Conservation (phyloP, 2,888 invertebrate species). For the Synanthedon myopaeformis region DNA sequence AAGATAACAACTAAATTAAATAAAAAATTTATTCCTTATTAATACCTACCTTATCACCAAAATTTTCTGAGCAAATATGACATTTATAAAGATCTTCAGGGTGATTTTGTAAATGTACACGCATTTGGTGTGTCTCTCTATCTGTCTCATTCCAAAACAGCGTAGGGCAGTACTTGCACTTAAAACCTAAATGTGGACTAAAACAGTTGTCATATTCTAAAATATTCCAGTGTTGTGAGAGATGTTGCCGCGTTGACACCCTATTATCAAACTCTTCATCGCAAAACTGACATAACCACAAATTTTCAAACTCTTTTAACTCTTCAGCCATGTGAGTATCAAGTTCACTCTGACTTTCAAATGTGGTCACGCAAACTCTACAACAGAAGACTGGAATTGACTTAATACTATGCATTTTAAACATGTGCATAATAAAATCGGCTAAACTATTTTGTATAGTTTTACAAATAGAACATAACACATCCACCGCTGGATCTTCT, state of each 20-base stretch:
- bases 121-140: constrained; percentile 52
- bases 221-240: constrained; percentile 42
- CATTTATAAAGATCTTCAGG: constrained; percentile 53
- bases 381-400: constrained; percentile 42
- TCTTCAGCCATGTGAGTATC: constrained; percentile 38
- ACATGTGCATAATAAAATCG: constrained; percentile 37
- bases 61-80: constrained; percentile 38
- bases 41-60: constrained; percentile 55
- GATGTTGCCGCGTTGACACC: constrained; percentile 37
- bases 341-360: constrained; percentile 41
- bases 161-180: constrained; percentile 57
- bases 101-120: constrained; percentile 38
- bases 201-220: constrained; percentile 55
- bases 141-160: constrained; percentile 65
- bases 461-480: constrained; percentile 43
- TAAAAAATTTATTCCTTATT: not conserved
- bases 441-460: constrained; percentile 24
- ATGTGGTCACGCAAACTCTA: constrained; percentile 47
- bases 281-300: constrained; percentile 67
- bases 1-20: not conserved
- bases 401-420: constrained; percentile 47
- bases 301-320: constrained; percentile 47
- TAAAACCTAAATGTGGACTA: constrained; percentile 60
- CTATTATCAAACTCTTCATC: constrained; percentile 56
- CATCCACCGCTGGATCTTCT: constrained; percentile 21